These are phyloP conservation scores for Globia sparganii DNA, from an alignment of 2,888 invertebrate species.

Conservation along the genomic window DNA sequence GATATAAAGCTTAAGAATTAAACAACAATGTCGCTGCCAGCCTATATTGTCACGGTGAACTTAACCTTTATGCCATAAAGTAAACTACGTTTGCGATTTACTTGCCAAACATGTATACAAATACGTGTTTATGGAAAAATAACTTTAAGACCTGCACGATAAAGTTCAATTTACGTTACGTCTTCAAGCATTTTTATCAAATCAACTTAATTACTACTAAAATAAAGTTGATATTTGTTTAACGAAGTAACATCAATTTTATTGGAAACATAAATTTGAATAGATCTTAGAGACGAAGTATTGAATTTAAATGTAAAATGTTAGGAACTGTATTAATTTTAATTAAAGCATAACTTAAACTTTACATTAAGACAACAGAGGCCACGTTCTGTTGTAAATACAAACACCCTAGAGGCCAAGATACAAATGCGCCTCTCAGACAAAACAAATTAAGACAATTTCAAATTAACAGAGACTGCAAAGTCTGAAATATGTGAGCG, in stretches of 20 bases:
- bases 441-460: slow-evolving; percentile 88
- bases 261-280: too few species aligned
- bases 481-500: slow-evolving; percentile 83
- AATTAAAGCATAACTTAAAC: slow-evolving; percentile 70
- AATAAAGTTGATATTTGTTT: too few species aligned
- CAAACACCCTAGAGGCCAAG: slow-evolving; percentile 77
- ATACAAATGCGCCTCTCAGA: slow-evolving; percentile 82
- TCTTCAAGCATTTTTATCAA: too few species aligned
- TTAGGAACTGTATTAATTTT: slow-evolving; percentile 63
- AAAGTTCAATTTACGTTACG: too few species aligned
- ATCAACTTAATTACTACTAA: too few species aligned
- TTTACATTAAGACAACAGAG: slow-evolving; percentile 55
- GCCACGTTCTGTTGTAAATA: slow-evolving; percentile 69
- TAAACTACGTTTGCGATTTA: too few species aligned
- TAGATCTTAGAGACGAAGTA: not conserved
- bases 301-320: slow-evolving; percentile 10
- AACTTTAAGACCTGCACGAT: too few species aligned
- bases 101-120: too few species aligned
- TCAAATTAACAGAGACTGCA: slow-evolving; percentile 85
- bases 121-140: too few species aligned
- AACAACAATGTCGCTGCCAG: not conserved
- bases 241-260: too few species aligned
- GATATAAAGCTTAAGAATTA: not conserved
- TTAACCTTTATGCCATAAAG: not conserved
- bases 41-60: not conserved